Evolutionary conservation across 2,113 vertebrate species (phyloP), one percentile per base, ranked within the genome.

Genomic region (Indri indri): DNA sequence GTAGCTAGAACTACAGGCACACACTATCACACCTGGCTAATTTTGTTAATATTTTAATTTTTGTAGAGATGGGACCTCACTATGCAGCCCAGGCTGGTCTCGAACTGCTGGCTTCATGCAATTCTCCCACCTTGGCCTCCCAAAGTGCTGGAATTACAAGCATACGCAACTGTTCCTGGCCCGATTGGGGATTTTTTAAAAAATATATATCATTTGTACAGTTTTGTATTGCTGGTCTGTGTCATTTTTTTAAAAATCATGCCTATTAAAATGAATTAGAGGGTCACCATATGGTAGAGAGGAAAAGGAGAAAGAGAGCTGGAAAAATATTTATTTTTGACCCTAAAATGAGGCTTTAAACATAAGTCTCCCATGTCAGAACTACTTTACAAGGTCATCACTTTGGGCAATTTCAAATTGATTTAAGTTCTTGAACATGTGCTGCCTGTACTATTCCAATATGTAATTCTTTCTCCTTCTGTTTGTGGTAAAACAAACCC

Each of bases 361-460:
- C 63, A 4, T 94, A 93, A 95, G 63, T 59, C 80, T 84, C 57
- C 57, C 70, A 66, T 92, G 84, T 95, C 94, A 96, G 45, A 93
- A 92, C 85, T 63, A 82, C 65, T 96, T 90, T 90, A 92, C 47
- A 91, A 27, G 32, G 57, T 84, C 63, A 94, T 95, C 88, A 88
- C 80, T 96, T 92, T 90, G 70, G 70, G 47, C 88, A 95, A 94
- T 90, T 96, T 84, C 90, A 93, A 92, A 87, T 42, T 80, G 66
- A 95, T 95, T 94, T 66, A 65, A 95, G 30, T 90, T 93, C 93
- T 74, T 88, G 92, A 97, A 85, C 59, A 90, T 77, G 63, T 66
- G 20, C 84, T 68, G 52, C 40, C 65, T 92, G 40, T 90, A 80
- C 66, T 76, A 22, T 91, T 87, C 25, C 76, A 91, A 71, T 74